phyloP scores from a whole-genome alignment of 2,888 invertebrate species.

The Meiosimyza decipiens region DNA sequence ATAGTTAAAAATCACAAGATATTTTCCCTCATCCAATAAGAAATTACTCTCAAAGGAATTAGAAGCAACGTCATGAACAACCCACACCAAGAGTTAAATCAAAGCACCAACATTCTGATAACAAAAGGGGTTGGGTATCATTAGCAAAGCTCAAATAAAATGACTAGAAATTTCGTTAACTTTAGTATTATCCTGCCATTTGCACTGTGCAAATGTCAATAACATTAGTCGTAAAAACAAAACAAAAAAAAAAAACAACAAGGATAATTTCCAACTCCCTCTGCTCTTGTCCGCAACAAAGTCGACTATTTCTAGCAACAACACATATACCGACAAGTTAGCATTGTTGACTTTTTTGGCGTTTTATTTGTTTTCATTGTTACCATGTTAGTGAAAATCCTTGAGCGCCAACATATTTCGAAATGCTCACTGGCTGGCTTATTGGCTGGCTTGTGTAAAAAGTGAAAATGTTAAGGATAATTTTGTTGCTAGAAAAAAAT shows the following conservation, averaged over 20 bases:
- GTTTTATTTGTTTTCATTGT: too few relatives aligned
- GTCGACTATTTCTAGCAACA: too few relatives aligned
- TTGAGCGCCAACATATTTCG: too few relatives aligned
- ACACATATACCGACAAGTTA: too few relatives aligned
- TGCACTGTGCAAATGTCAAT: slow-evolving; percentile 38
- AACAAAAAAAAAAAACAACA: not conserved
- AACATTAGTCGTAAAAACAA: slow-evolving; percentile 24
- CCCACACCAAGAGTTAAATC: not conserved
- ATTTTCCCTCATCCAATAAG: too few relatives aligned
- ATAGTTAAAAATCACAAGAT: not conserved
- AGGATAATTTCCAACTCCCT: not conserved
- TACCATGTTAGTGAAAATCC: too few relatives aligned
- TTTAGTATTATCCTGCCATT: slow-evolving; percentile 20
- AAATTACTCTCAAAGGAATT: slow-evolving; percentile 13
- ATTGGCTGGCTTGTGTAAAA: too few relatives aligned
- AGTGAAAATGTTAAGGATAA: too few relatives aligned
- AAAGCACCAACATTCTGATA: too few relatives aligned
- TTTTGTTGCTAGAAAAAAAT: too few relatives aligned
- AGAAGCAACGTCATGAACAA: not conserved
- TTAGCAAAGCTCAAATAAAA: not conserved
- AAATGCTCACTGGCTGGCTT: too few relatives aligned
- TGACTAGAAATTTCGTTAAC: not conserved
- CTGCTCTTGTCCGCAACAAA: too few relatives aligned
- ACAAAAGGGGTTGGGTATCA: not conserved
- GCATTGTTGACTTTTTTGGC: not conserved